Evolutionary conservation across 2,888 invertebrate species (phyloP), one percentile per base, ranked within the genome.

Genomic region (Thalpophila matura): DNA sequence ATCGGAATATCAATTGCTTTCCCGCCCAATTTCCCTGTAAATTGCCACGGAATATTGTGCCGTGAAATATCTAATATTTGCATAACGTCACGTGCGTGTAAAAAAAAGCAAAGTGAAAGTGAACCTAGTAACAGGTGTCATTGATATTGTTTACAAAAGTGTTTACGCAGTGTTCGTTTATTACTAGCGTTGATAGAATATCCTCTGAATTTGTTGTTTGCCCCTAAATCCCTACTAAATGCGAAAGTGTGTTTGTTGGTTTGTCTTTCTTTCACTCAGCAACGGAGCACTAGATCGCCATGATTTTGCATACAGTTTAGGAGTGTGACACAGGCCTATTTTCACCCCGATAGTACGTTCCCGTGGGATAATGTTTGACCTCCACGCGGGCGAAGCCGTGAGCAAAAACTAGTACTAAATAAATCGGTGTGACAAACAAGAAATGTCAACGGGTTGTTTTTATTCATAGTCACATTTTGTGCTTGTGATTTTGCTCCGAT

Each of bases 1-100:
- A 89, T 87, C 88, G 81, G 92, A 92, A 93, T 93, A 93, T 91
- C 92, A 93, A 93, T 92, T 88, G 91, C 86, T 87, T 85, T 86
- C 87, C 89, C 87, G 89, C 86, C 89, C 91, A 92, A 93, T 91
- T 92, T 92, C 87, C 91, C 87, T 88, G 88, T 83, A 91, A 91
- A 93, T 91, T 90, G 92, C 89, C 83, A 87, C 86, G 84, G 89
- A 89, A 92, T 90, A 91, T 92, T 91, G 89, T 90, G 79, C 86
- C 87, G 84, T 84, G 86, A 88, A 89, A 84, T 88, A 86, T 88
- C 85, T 88, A 88, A 89, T 90, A 93, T 92, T 92, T 91, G 87
- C 91, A 90, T 82, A 82, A 80, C 73, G 69, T 85, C 85, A 85
- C 80, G 82, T 85, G 85, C 83, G 83, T 79, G 76, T 72, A 77